Evolutionary conservation across 2,797 vertebrate species (phyloP).

Genomic region (Arnoldichthys spilopterus): DNA sequence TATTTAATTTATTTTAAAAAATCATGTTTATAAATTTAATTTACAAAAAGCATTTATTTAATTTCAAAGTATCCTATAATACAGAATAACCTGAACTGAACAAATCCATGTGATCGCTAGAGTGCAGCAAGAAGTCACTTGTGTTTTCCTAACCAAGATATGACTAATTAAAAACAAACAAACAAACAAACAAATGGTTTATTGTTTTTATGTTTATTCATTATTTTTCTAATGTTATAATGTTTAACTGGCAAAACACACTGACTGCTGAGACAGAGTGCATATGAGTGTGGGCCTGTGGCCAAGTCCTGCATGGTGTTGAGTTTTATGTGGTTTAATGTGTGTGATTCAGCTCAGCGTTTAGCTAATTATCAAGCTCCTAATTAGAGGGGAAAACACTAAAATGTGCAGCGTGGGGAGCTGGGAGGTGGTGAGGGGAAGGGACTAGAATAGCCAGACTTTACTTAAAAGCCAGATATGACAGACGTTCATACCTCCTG

Average conservation of each 20-base stretch:
- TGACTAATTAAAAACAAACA: too few relatives aligned
- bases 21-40: too few relatives aligned
- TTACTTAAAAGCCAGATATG: background rate
- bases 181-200: too few relatives aligned
- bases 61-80: too few relatives aligned
- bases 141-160: too few relatives aligned
- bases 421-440: background rate
- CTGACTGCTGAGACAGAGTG: background rate
- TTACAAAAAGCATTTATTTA: too few relatives aligned
- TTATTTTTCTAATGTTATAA: background rate
- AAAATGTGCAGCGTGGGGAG: background rate
- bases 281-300: background rate
- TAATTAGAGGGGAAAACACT: background rate
- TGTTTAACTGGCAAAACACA: too few relatives aligned
- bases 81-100: too few relatives aligned
- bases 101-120: too few relatives aligned
- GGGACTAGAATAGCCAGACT: background rate
- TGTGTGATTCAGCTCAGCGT: background rate
- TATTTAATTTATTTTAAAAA: too few relatives aligned
- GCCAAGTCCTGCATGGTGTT: background rate
- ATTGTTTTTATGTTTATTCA: background rate
- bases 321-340: background rate
- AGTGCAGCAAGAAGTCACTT: too few relatives aligned
- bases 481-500: background rate
- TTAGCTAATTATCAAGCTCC: conserved; percentile 2